Base-by-base conservation (phyloP, 1,140 invertebrate genomes). In the Arctopsyche grandis region DNA sequence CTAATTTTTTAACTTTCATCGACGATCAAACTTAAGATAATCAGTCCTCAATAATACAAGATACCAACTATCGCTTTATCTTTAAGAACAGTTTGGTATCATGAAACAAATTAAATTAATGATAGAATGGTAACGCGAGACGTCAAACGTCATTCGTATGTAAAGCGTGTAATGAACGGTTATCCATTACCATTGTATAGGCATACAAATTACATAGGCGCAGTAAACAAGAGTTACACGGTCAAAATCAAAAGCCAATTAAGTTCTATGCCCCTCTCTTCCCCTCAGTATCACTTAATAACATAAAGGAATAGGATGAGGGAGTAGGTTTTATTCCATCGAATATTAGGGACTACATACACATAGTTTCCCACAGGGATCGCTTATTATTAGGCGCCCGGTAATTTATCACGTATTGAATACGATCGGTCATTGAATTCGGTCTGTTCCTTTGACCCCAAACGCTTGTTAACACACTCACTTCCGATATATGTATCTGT, bases 161-260 rank as follows among this genome's bases (percentile, higher is more conserved):
- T 66, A 66, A 66, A 66, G 24, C 63, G 22, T 66, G 14, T 66
- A 66, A 66, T 26, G 63, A 66, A 19, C 19, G 21, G 19, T 24
- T 24, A 66, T 22, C 63, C 63, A 29, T 66, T 26, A 29, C 56
- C 21, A 19, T 66, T 66, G 63, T 66, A 22, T 60, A 60, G 21
- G 56, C 63, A 21, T 24, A 66, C 63, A 66, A 66, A 66, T 66
- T 66, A 66, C 63, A 66, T 66, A 66, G 63, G 63, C 63, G 63
- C 63, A 22, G 63, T 66, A 66, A 66, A 66, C 63, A 66, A 66
- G 63, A 66, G 63, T 66, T 66, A 66, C 63, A 66, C 63, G 63
- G 21, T 66, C 63, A 66, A 66, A 66, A 66, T 66, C 63, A 66
- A 66, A 66, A 66, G 63, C 63, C 63, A 66, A 66, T 66, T 66